A percentile compares a stretch with the other conserved stretches of the same genome.
Conservation (phyloP, 1,140 invertebrate genomes). For the Teleogryllus occipitalis region DNA sequence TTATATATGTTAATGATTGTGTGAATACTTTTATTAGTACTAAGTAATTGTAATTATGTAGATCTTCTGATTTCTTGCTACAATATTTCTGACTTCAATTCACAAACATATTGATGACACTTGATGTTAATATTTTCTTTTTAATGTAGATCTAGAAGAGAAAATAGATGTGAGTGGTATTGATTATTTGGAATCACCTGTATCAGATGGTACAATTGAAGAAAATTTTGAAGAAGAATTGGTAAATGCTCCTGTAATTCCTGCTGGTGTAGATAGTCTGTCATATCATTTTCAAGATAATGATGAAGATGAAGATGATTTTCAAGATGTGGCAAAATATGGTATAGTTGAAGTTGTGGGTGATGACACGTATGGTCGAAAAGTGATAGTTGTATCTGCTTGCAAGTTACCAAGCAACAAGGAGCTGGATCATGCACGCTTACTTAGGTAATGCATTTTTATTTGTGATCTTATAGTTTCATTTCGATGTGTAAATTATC, state of each 20-base stretch:
- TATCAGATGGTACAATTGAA: slow-evolving; percentile 80
- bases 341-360: slow-evolving; percentile 86
- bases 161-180: slow-evolving; percentile 43
- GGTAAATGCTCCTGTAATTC: slow-evolving; percentile 51
- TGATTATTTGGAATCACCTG: slow-evolving; percentile 64
- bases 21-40: too few relatives aligned
- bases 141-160: slow-evolving; percentile 42
- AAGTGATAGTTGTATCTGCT: slow-evolving; percentile 91
- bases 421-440: slow-evolving; percentile 70
- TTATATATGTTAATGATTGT: too few relatives aligned
- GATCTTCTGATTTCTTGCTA: too few relatives aligned
- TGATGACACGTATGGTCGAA: slow-evolving; percentile 82
- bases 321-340: slow-evolving; percentile 67
- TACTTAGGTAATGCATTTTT: slow-evolving; percentile 57
- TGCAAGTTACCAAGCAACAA: slow-evolving; percentile 84
- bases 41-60: too few relatives aligned
- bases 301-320: slow-evolving; percentile 53
- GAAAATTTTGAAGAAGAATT: slow-evolving; percentile 90
- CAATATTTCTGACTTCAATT: too few relatives aligned
- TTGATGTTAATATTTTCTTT: not conserved
- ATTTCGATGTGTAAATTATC: too few relatives aligned
- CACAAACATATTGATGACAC: too few relatives aligned
- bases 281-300: slow-evolving; percentile 38
- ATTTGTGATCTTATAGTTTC: not conserved
- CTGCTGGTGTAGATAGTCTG: slow-evolving; percentile 38